Evolutionary conservation across 2,888 invertebrate genomes (phyloP).

Genomic region (Caenorhabditis zanzibari): DNA sequence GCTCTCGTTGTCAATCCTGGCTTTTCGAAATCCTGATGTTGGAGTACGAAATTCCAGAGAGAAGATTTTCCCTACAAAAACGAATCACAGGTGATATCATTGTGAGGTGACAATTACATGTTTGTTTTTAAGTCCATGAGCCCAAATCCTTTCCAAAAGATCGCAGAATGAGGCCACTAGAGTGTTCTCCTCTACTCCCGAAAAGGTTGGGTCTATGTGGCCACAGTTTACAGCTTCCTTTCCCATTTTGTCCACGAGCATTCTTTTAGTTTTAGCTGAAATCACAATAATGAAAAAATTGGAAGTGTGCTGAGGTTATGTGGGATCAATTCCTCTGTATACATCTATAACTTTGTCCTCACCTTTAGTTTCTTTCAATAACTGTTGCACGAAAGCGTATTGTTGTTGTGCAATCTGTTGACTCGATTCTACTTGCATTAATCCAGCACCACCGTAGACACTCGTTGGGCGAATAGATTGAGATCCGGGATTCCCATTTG

Average conservation of each 20-base stretch:
- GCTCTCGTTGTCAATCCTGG: constrained; percentile 70
- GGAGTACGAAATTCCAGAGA: constrained; percentile 94
- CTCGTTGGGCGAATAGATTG: constrained; percentile 64
- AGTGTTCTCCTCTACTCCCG: constrained; percentile 95
- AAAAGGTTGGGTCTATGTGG: constrained; percentile 89
- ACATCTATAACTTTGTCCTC: too few relatives aligned
- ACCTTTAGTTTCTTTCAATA: constrained; percentile 90
- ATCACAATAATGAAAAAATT: constrained; percentile 4
- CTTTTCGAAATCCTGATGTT: constrained; percentile 89
- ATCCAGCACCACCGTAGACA: constrained; percentile 72
- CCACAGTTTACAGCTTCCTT: constrained; percentile 94
- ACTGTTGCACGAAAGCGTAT: constrained; percentile 97
- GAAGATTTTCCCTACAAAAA: constrained; percentile 91
- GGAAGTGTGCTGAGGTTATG: too few relatives aligned
- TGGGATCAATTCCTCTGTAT: too few relatives aligned
- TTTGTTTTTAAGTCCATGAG: constrained; percentile 95
- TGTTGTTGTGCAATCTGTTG: constrained; percentile 94
- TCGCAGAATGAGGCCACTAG: constrained; percentile 97
- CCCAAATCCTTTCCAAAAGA: constrained; percentile 96
- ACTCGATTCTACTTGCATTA: constrained; percentile 87
- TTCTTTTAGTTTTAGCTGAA: constrained; percentile 91
- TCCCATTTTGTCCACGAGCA: constrained; percentile 99
- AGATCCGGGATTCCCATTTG: constrained; percentile 42
- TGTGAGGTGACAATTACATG: constrained; percentile 85
- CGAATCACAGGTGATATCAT: constrained; percentile 35